Conservation (phyloP, 2,888 invertebrate species). For the Calameuta pallipes region DNA sequence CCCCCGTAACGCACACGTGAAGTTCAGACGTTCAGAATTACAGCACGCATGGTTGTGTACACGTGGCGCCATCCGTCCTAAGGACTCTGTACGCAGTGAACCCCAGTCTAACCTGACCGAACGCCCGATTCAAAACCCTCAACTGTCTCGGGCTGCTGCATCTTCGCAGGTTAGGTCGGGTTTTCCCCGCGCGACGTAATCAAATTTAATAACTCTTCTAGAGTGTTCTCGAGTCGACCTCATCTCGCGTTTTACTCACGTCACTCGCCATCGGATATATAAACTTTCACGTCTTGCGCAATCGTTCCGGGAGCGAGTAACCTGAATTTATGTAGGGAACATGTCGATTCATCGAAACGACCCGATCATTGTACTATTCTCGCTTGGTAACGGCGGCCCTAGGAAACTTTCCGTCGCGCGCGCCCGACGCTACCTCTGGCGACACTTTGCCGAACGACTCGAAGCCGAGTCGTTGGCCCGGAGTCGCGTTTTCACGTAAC, state of each 20-base stretch:
- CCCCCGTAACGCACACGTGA: no score
- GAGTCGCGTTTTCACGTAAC: not conserved
- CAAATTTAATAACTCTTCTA: conserved; percentile 38
- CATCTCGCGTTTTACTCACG: conserved; percentile 23
- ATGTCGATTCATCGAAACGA: conserved; percentile 49
- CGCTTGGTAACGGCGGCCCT: not conserved
- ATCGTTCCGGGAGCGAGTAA: conserved; percentile 39
- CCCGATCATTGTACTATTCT: conserved; percentile 36
- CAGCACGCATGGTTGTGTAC: no score
- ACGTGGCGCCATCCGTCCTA: no score
- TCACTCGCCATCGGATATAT: conserved; percentile 42
- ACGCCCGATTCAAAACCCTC: not conserved
- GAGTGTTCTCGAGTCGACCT: conserved; percentile 12
- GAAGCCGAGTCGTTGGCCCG: not conserved
- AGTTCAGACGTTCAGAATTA: no score
- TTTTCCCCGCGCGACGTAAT: no score
- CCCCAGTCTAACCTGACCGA: not conserved
- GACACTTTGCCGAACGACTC: conserved; percentile 42
- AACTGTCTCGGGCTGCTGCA: conserved; percentile 2
- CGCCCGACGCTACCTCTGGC: conserved; percentile 18
- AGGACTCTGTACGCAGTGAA: no score
- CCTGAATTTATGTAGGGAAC: conserved; percentile 56
- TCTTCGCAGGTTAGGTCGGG: no score
- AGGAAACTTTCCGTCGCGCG: not conserved
- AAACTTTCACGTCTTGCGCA: conserved; percentile 42